These are phyloP conservation scores for Leptinotarsa haldemani DNA, from an alignment of 2,888 invertebrate species.

Conservation along the genomic window DNA sequence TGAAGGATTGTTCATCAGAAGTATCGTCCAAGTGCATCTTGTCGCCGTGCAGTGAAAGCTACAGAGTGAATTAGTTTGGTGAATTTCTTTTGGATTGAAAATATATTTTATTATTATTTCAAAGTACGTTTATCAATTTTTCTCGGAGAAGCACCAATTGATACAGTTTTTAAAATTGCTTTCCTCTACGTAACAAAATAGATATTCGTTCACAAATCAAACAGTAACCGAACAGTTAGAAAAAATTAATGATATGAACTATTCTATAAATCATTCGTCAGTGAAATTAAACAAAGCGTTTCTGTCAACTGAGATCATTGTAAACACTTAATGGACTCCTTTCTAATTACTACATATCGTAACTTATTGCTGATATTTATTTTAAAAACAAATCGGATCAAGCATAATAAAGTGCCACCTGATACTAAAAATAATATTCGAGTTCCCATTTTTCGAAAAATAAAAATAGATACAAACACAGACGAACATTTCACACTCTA, in stretches of 20 bases:
- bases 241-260: not conserved
- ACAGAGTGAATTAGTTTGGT: too few species aligned
- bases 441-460: constrained; percentile 10
- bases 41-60: too few species aligned
- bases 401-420: constrained; percentile 1
- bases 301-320: not conserved
- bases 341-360: constrained; percentile 17
- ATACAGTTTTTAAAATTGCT: too few species aligned
- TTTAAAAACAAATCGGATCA: constrained; percentile 14
- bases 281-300: not conserved
- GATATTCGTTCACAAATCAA: not conserved
- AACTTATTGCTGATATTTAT: constrained; percentile 19
- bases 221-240: not conserved
- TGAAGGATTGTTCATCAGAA: too few species aligned
- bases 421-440: not conserved
- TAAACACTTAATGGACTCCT: constrained; percentile 7
- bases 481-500: not conserved
- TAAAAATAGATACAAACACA: constrained; percentile 15
- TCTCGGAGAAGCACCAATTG: too few species aligned
- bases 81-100: too few species aligned
- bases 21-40: too few species aligned
- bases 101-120: too few species aligned
- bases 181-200: not conserved
- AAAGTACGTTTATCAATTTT: too few species aligned
- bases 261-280: not conserved